These are phyloP conservation scores for Hylomyscus alleni DNA, from an alignment of 2,797 vertebrate species.

Conservation along the genomic window DNA sequence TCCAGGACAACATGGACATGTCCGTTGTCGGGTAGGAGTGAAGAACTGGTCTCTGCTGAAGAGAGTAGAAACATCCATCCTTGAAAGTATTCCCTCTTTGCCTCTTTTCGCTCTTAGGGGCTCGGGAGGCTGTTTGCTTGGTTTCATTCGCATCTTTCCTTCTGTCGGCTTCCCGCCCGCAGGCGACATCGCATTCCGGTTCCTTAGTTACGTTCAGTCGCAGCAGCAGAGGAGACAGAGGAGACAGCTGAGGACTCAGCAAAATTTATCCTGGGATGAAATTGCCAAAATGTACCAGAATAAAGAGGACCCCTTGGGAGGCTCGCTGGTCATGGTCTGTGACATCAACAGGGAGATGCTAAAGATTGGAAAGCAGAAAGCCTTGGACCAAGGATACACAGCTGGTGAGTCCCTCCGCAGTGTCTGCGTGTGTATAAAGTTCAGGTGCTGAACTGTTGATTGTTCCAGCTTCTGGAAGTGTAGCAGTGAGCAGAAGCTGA, in stretches of 20 bases:
- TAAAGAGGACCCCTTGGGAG: constrained; percentile 79
- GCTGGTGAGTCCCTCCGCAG: constrained; percentile 88
- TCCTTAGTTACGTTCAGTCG: constrained; percentile 93
- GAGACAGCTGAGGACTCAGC: constrained; percentile 86
- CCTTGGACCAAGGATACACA: constrained; percentile 88
- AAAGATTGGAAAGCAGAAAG: constrained; percentile 94
- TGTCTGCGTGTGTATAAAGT: not conserved
- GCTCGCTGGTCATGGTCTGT: constrained; percentile 93
- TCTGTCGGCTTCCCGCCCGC: constrained; percentile 62
- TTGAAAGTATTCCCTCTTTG: not conserved
- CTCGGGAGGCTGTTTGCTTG: not conserved
- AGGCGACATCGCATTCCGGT: constrained; percentile 98
- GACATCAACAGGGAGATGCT: constrained; percentile 99
- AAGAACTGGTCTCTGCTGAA: not conserved
- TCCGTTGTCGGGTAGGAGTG: too few species aligned
- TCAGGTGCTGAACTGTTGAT: constrained; percentile 37
- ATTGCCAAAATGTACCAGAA: constrained; percentile 90
- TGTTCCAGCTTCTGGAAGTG: constrained; percentile 63
- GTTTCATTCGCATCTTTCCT: constrained; percentile 16
- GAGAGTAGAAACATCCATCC: not conserved
- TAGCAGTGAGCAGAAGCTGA: not conserved
- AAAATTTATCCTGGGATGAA: constrained; percentile 94
- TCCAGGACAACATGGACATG: not conserved
- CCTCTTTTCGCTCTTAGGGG: not conserved
- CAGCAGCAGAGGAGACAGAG: constrained; percentile 88